Base-by-base conservation (phyloP, 2,888 invertebrate species). In the Xanthia togata region DNA sequence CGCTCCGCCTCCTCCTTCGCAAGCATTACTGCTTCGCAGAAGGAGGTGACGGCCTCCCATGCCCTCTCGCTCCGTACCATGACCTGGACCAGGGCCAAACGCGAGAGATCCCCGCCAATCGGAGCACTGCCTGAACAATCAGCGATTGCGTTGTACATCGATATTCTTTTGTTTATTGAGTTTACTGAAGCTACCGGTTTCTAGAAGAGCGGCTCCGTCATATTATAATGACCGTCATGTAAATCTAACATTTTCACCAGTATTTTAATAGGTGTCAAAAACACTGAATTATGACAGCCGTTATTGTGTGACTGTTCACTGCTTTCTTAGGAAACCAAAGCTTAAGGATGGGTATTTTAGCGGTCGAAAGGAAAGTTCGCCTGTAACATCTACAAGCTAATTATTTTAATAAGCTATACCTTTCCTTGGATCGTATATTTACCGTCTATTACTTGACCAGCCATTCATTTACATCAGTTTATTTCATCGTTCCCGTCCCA, bases 401-500 rank as follows among this genome's bases (percentile, higher is more conserved):
- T 73, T 55, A 73, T 73, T 78, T 11, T 63, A 80, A 74, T 68
- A 79, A 73, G 53, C 53, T 53, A 11, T 62, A 50, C 44, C 23
- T 70, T 64, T n/a, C 4, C 31, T 5, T 14, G 47, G 23, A 23
- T 50, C 23, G 50, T 50, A 26, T 47, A 73, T 62, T 73, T 60
- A 50, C 53, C 44, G 35, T 53, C 77, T 26, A 59, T 59, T 35
- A 63, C 75, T 57, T 62, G 23, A 57, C 23, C 38, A 69, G 23
- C 69, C 38, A 69, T 80, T 81, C 57, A 80, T 84, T 84, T 81
- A 35, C 80, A 83, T 84, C 73, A 65, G 62, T 63, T 72, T 57
- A 75, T 71, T 76, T 68, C 81, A 83, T 78, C 73, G 64, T 41
- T 41, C 20, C 64, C 26, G 65, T 77, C 64, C 14, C 77, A 65